Base-by-base conservation (phyloP, 1,140 invertebrate species). In the Cydia fagiglandana region DNA sequence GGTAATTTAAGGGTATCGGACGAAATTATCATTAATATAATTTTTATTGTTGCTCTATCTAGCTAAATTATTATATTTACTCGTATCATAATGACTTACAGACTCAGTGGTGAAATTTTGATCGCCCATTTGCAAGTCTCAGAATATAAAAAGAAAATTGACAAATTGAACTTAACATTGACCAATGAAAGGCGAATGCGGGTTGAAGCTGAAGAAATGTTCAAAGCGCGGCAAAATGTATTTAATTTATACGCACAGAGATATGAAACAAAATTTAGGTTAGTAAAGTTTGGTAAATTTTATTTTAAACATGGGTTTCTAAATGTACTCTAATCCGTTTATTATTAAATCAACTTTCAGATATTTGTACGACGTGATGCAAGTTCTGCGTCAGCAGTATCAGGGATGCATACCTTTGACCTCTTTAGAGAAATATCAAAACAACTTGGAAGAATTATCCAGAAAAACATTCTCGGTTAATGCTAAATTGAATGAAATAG, bases 41-140 rank as follows among this genome's bases (percentile, higher is more conserved):
- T 9, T 9, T 41, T 7, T 41, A 1, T 41, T 41, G 38, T 41
- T 10, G 7, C 9, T n/a, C n/a, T n/a, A 41, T 41, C 9, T 41
- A 41, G 7, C 38, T 41, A 41, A 41, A 41, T 41, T 10, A 9
- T 41, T 41, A 10, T 34, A 34, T 4, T 73, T 1, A 5, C 47
- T 15, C 15, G 4, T 34, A 20, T 9, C 12, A 15, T 77, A 77
- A 76, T 74, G 74, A 45, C 76, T 83, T 82, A 53, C 66, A 93
- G 93, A 74, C 79, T 93, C 28, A 92, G 90, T 74, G 82, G 88
- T 61, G 93, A 93, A 87, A 84, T 93, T 74, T 79, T 93, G 75
- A 78, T 92, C 53, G 84, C 88, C 15, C 92, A 93, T 82, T 77
- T 93, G 61, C 91, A 93, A 81, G 78, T 81, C 15, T 82, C 88